Evolutionary conservation across 1,140 invertebrate genomes (phyloP), one percentile per base, ranked within the genome.

Genomic region (Radopholus similis): DNA sequence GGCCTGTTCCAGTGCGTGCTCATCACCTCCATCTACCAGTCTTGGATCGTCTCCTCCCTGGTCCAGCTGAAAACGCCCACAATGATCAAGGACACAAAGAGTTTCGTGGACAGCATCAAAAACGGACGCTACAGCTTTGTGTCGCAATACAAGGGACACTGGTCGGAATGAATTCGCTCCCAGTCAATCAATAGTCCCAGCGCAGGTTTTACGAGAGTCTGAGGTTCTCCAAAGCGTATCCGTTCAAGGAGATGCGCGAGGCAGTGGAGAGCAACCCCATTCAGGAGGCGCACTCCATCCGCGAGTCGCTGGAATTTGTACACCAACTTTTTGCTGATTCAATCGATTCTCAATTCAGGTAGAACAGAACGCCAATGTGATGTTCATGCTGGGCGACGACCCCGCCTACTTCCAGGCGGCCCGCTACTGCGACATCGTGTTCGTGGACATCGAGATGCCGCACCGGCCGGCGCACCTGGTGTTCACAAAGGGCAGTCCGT

Each of bases 401-500:
- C 56, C 56, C 11, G 56, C 56, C 5, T 59, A 59, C 21, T 59
- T 59, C 23, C 28, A 34, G 42, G 4, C 56, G 3, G 56, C 56
- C 13, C 32, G 23, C 23, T 59, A n/a, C 13, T 59, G 56, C 42
- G 56, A 59, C 42, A 34, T 59, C 38, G 42, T 40, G 35, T 59
- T 59, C 23, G 56, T 59, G 13, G 34, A 59, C 26, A 28, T 26
- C 18, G 56, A 59, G 23, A 59, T 59, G 56, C 56, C 56, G 34
- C 38, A 38, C 9, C 35, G 42, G 18, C 34, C 56, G 13, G 35
- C 56, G 23, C 56, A 59, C 23, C 38, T 59, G 13, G 15, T 59
- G 23, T 59, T 59, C 26, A 26, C 11, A 15, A n/a, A 26, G 42
- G 56, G 56, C 2, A 59, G 42, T 21, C 35, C 42, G 11, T 59